A percentile compares a stretch with the other conserved stretches of the same genome.
phyloP scores from a whole-genome alignment of 2,113 vertebrate species.

The Dasypus novemcinctus region DNA sequence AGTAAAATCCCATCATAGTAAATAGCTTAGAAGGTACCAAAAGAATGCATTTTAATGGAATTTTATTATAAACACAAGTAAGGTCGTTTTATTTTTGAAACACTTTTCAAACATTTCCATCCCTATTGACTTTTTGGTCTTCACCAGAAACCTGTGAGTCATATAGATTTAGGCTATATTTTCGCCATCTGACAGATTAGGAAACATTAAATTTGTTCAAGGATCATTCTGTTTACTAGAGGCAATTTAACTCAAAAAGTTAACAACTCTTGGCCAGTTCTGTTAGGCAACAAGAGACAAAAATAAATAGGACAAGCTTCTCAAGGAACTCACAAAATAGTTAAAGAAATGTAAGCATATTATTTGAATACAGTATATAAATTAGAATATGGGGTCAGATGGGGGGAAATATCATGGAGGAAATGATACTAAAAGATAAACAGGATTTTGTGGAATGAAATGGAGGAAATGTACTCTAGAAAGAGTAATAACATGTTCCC shows the following conservation, averaged over 20 bases:
- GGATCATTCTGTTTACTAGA: not conserved
- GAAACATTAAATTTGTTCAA: slow-evolving; percentile 4
- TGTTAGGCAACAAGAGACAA: not conserved
- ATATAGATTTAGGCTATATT: not conserved
- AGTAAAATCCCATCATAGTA: not conserved
- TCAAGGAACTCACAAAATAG: not conserved
- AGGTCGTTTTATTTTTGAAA: not conserved
- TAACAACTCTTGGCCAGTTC: not conserved
- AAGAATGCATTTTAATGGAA: not conserved
- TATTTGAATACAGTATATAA: not conserved
- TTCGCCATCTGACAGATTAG: slow-evolving; percentile 10
- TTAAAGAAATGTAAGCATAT: not conserved
- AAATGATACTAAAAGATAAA: slow-evolving; percentile 27
- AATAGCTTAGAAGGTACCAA: not conserved
- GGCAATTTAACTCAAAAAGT: not conserved
- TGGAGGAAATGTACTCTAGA: not conserved
- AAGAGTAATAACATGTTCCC: not conserved
- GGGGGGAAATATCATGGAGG: not conserved
- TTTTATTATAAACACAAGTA: not conserved
- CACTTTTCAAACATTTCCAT: slow-evolving; percentile 9
- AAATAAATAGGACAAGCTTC: not conserved
- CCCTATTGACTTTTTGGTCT: not conserved
- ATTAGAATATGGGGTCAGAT: not conserved
- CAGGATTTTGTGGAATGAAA: not conserved
- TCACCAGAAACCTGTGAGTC: not conserved